These are phyloP conservation scores for Hyles lineata DNA, from an alignment of 2,888 invertebrate species.

Conservation along the genomic window DNA sequence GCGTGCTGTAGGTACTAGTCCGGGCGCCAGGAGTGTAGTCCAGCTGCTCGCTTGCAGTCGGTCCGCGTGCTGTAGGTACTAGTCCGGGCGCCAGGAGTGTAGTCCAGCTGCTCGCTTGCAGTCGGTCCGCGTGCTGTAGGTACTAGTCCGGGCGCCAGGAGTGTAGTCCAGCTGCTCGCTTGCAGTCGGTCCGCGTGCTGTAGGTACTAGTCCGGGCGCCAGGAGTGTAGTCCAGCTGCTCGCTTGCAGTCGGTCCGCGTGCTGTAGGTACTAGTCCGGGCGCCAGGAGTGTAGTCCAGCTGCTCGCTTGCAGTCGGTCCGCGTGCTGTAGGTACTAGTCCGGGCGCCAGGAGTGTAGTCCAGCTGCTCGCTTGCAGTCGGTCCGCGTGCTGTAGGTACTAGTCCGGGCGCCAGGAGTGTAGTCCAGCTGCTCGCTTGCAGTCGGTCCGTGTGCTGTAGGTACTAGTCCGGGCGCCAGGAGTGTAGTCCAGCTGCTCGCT, in stretches of 20 bases:
- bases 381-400: conserved; percentile 81
- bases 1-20: too few relatives aligned
- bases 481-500: conserved; percentile 16
- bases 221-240: not conserved
- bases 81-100: too few relatives aligned
- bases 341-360: too few relatives aligned
- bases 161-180: conserved; percentile 16
- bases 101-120: conserved; percentile 55
- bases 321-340: conserved; percentile 49
- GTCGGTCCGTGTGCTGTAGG: conserved; percentile 86
- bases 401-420: too few relatives aligned
- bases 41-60: conserved; percentile 75
- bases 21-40: too few relatives aligned
- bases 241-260: conserved; percentile 87
- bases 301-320: conserved; percentile 86
- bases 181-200: conserved; percentile 87
- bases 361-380: conserved; percentile 75
- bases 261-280: too few relatives aligned
- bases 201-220: too few relatives aligned
- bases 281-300: too few relatives aligned
- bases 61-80: conserved; percentile 81
- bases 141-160: too few relatives aligned
- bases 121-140: conserved; percentile 86
- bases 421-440: conserved; percentile 55
- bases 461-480: too few relatives aligned